Evolutionary conservation across 2,797 vertebrate genomes (phyloP).

Genomic region (Mus caroli): DNA sequence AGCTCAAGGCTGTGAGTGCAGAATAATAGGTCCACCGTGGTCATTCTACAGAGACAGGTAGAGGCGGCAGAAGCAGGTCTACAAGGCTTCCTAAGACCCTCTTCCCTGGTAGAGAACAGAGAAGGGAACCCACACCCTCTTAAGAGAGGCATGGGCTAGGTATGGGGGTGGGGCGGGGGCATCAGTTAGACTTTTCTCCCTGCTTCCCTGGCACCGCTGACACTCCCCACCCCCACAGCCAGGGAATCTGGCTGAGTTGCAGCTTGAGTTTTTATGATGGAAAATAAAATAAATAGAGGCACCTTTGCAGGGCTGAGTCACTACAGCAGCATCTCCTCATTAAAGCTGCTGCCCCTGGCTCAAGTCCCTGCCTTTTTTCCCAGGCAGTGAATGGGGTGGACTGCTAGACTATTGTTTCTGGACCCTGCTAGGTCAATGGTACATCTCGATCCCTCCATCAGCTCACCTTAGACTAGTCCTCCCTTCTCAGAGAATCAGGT

Average conservation of each 20-base stretch:
- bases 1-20: not conserved
- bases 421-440: constrained; percentile 19
- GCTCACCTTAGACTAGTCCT: not conserved
- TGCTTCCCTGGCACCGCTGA: not conserved
- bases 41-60: not conserved
- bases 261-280: constrained; percentile 89
- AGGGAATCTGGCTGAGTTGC: constrained; percentile 86
- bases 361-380: constrained; percentile 58
- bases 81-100: not conserved
- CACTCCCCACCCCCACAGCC: constrained; percentile 72
- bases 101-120: not conserved
- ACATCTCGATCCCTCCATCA: not conserved
- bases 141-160: not conserved
- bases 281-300: constrained; percentile 89
- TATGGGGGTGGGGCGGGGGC: no score
- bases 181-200: not conserved
- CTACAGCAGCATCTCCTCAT: constrained; percentile 87
- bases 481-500: not conserved
- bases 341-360: constrained; percentile 87
- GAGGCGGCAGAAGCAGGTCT: not conserved
- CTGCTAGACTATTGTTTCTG: constrained; percentile 26
- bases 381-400: constrained; percentile 53
- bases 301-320: constrained; percentile 90
- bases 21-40: not conserved
- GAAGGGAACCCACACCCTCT: not conserved